Conservation (phyloP, 2,888 invertebrate species). For the Heteromyza rotundicornis region DNA sequence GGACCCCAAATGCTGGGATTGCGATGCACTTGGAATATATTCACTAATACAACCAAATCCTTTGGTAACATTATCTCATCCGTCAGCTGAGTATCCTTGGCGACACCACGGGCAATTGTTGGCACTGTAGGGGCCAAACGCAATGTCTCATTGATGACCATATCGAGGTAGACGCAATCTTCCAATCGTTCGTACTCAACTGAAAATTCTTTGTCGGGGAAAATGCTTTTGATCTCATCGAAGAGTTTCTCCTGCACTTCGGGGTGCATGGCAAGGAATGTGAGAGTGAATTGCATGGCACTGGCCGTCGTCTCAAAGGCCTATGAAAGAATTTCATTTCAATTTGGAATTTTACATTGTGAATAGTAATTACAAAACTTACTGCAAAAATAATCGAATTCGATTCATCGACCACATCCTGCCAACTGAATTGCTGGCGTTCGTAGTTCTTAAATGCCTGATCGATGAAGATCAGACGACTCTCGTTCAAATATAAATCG, state of each 20-base stretch:
- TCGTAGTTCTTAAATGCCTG: constrained; percentile 26
- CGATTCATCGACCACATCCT: constrained; percentile 27
- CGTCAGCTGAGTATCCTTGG: constrained; percentile 19
- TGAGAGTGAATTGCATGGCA: constrained; percentile 12
- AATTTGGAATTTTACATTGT: no score
- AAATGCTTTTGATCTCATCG: constrained; percentile 21
- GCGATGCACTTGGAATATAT: constrained; percentile 26
- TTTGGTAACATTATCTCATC: constrained; percentile 27
- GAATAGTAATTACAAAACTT: no score
- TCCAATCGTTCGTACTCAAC: constrained; percentile 25
- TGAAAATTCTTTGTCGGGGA: constrained; percentile 23
- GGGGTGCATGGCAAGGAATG: constrained; percentile 27
- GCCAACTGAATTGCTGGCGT: constrained; percentile 24
- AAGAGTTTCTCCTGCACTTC: constrained; percentile 26
- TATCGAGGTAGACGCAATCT: constrained; percentile 36
- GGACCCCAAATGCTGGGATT: constrained; percentile 22
- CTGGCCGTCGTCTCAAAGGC: constrained; percentile 27
- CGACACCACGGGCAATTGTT: constrained; percentile 32
- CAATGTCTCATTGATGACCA: constrained; percentile 40
- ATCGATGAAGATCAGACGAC: constrained; percentile 25
- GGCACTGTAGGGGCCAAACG: constrained; percentile 40
- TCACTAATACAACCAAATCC: constrained; percentile 19
- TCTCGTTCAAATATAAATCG: constrained; percentile 15
- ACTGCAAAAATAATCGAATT: constrained; percentile 28
- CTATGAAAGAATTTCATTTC: constrained; percentile 16